These are phyloP conservation scores for Coelinius sp. DNA, from an alignment of 2,888 invertebrate species.

Conservation along the genomic window DNA sequence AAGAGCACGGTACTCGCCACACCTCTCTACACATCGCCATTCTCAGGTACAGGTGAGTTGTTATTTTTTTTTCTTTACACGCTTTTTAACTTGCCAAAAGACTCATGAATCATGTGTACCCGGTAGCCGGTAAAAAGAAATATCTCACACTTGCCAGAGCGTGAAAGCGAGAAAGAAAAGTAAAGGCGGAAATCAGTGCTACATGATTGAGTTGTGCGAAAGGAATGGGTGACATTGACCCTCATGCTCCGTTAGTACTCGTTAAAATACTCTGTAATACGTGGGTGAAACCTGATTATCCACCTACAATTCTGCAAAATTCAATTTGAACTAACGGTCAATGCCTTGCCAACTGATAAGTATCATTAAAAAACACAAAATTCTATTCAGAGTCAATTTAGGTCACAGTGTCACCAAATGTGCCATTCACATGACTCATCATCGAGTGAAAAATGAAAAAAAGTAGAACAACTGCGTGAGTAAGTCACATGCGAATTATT, in stretches of 20 bases:
- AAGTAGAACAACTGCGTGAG: background rate
- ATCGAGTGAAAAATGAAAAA: background rate
- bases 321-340: constrained; percentile 64
- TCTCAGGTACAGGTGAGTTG: constrained; percentile 30
- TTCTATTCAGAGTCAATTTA: background rate
- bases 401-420: constrained; percentile 16
- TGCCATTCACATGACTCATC: constrained; percentile 5
- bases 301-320: constrained; percentile 19
- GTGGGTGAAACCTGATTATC: constrained; percentile 68
- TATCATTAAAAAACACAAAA: background rate
- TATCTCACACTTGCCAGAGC: constrained; percentile 31
- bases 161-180: constrained; percentile 39
- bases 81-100: background rate
- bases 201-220: constrained; percentile 35
- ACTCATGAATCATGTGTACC: background rate
- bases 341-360: constrained; percentile 43
- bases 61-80: background rate
- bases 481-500: constrained; percentile 15
- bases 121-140: too few species aligned
- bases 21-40: constrained; percentile 30
- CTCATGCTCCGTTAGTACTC: constrained; percentile 51
- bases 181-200: constrained; percentile 25
- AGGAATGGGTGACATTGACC: constrained; percentile 63
- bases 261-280: constrained; percentile 38
- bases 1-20: constrained; percentile 15